These are phyloP conservation scores for Cheilosia vulpina DNA, from an alignment of 2,888 invertebrate species.

Conservation along the genomic window DNA sequence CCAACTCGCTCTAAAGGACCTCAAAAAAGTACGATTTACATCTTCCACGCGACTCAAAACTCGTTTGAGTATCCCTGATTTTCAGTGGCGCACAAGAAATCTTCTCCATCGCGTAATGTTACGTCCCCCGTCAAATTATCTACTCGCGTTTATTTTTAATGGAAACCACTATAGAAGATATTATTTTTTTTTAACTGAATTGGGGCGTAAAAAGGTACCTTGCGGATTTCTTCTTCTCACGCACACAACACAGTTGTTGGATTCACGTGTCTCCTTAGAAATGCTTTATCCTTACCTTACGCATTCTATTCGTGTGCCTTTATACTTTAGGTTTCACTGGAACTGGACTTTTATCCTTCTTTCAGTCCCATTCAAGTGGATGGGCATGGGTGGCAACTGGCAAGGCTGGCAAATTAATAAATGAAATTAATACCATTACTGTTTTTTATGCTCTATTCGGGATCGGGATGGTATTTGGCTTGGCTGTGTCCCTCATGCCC, in stretches of 20 bases:
- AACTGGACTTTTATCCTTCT: conserved; percentile 34
- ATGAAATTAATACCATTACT: conserved; percentile 80
- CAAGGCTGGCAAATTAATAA: conserved; percentile 79
- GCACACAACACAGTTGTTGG: not conserved
- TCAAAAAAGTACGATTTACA: no score
- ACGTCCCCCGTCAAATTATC: conserved; percentile 34
- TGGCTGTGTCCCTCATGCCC: not conserved
- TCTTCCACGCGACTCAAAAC: no score
- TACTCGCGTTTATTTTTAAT: conserved; percentile 52
- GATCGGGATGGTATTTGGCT: not conserved
- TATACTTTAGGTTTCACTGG: conserved; percentile 16
- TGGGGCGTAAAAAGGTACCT: conserved; percentile 55
- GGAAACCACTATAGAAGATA: conserved; percentile 55
- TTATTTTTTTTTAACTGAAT: conserved; percentile 47
- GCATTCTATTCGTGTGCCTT: conserved; percentile 18
- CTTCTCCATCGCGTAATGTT: not conserved
- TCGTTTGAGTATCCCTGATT: no score
- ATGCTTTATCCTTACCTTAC: conserved; percentile 23
- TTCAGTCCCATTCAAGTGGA: conserved; percentile 13
- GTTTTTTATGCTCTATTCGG: conserved; percentile 28
- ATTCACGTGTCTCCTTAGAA: conserved; percentile 41
- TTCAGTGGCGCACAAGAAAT: not conserved
- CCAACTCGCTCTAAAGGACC: no score
- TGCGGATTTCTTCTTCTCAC: conserved; percentile 7
- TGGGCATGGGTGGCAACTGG: conserved; percentile 19